phyloP scores from a whole-genome alignment of 2,113 vertebrate genomes.

The Cricetomys ansorgei region DNA sequence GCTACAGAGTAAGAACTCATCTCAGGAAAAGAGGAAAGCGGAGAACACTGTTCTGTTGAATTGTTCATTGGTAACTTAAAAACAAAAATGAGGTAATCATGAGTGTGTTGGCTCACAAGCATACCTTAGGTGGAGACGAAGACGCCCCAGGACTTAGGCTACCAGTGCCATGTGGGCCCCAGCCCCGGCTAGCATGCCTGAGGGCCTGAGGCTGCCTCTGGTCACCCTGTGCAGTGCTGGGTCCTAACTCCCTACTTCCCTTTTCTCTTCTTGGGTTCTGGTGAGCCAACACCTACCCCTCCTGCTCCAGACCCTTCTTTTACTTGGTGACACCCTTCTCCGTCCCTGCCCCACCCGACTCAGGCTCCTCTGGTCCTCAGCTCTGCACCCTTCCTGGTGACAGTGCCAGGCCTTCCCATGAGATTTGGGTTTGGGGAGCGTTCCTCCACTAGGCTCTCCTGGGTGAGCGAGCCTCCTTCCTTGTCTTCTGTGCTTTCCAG shows the following conservation, averaged over 20 bases:
- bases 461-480: fast-evolving
- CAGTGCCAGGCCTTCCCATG: no score
- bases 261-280: no score
- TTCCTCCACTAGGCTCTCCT: not conserved
- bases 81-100: not conserved
- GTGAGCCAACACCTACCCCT: not conserved
- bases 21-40: not conserved
- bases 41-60: not conserved
- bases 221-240: no score
- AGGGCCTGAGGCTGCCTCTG: not conserved
- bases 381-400: no score
- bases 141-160: fast-evolving
- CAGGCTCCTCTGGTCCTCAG: not conserved
- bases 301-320: not conserved
- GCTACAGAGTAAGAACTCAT: not conserved
- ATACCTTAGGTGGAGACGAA: not conserved
- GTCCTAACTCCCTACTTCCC: not conserved
- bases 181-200: no score
- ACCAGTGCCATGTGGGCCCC: not conserved
- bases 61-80: not conserved
- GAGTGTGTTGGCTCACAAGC: not conserved
- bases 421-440: not conserved
- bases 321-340: no score
- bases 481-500: slow-evolving; percentile 79
- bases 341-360: not conserved